phyloP scores from a whole-genome alignment of 2,113 vertebrate species.

The Trochalopteron elliotii region DNA sequence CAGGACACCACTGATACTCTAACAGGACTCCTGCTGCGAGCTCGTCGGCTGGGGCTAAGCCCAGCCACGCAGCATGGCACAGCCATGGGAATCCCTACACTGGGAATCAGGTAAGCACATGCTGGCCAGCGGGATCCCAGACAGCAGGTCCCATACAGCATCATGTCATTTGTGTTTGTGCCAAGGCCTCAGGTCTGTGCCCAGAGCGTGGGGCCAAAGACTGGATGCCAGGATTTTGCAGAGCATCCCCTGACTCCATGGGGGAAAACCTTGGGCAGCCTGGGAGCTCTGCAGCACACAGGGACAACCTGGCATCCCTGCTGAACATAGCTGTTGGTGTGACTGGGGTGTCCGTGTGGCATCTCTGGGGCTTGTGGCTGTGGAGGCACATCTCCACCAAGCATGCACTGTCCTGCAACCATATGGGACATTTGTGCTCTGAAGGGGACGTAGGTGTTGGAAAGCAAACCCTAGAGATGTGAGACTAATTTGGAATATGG shows the following conservation, averaged over 20 bases:
- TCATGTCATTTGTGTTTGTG: accelerated
- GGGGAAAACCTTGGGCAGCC: neutral
- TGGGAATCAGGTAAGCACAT: neutral
- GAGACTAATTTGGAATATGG: neutral
- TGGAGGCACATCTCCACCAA: neutral
- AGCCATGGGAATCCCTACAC: neutral
- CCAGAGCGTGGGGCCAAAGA: neutral
- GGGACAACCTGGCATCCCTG: neutral
- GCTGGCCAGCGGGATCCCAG: neutral
- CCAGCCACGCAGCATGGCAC: accelerated
- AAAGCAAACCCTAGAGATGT: neutral
- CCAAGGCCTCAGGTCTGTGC: neutral
- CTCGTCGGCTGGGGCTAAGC: accelerated
- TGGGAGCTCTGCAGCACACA: neutral
- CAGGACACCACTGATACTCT: neutral
- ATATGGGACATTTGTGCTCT: too few species aligned
- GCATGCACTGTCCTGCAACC: neutral
- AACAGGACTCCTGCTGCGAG: accelerated
- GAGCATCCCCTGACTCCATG: neutral
- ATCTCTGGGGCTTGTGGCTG: neutral
- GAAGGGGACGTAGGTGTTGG: neutral
- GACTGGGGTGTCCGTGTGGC: too few species aligned
- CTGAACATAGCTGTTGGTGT: accelerated
- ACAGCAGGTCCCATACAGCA: accelerated
- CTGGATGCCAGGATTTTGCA: neutral